Percentiles rank a stretch among this genome's conserved stretches.
These are phyloP conservation scores for Varanus salvator DNA, from an alignment of 2,113 vertebrate genomes.

Conservation along the genomic window DNA sequence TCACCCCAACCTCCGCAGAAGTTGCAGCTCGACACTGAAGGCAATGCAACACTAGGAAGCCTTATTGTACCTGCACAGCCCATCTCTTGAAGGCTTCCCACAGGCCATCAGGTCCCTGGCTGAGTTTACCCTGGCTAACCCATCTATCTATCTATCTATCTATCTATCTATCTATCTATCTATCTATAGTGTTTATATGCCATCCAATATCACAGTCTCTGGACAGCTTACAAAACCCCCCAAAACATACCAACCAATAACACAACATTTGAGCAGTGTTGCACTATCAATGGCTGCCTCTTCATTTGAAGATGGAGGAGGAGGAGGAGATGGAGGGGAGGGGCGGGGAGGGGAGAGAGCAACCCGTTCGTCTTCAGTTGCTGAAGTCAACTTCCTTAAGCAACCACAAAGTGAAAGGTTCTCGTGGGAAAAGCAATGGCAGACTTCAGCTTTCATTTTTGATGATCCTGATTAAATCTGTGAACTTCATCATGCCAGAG, in stretches of 20 bases:
- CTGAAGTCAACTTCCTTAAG: slow-evolving; percentile 86
- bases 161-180: no score
- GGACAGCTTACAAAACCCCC: no score
- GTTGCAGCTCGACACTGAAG: not conserved
- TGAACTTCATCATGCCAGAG: slow-evolving; percentile 46
- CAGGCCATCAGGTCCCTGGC: slow-evolving; percentile 54
- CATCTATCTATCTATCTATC: no score
- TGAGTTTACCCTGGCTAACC: slow-evolving; percentile 66
- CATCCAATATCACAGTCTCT: no score
- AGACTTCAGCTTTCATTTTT: slow-evolving; percentile 59
- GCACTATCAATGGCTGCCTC: slow-evolving; percentile 47
- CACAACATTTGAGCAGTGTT: slow-evolving; percentile 48
- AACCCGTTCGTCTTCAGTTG: slow-evolving; percentile 64
- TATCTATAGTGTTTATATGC: no score
- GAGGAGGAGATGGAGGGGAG: no score
- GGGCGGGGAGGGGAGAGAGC: slow-evolving; percentile 16
- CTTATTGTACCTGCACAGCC: slow-evolving; percentile 68
- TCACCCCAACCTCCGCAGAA: not conserved
- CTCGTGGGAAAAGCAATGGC: slow-evolving; percentile 83
- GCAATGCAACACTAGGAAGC: slow-evolving; percentile 30
- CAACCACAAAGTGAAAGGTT: slow-evolving; percentile 78
- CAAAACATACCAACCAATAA: no score
- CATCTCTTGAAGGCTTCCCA: slow-evolving; percentile 64
- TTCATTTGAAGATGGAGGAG: slow-evolving; percentile 53
- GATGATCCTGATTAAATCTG: slow-evolving; percentile 52